Percentiles rank a stretch among this genome's conserved stretches.
These are phyloP conservation scores for Drosophila nigromelanica DNA, from an alignment of 1,140 invertebrate species.

Conservation along the genomic window DNA sequence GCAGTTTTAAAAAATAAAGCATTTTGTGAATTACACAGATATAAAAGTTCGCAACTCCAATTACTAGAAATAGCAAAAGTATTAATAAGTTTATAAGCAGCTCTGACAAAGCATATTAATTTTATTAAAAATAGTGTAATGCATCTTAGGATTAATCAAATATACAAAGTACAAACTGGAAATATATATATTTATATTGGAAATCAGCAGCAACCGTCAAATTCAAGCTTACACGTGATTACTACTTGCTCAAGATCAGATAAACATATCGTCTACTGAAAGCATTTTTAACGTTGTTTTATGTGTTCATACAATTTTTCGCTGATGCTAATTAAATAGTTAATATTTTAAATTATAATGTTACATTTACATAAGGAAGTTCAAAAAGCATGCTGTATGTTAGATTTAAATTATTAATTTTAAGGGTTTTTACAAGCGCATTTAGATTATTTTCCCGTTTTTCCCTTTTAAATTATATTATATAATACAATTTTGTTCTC, in stretches of 20 bases:
- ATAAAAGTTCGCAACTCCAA: neutral
- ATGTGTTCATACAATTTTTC: neutral
- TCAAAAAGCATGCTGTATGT: neutral
- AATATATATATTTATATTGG: neutral
- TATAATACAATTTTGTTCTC: no score
- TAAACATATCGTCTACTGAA: neutral
- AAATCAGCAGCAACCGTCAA: no score
- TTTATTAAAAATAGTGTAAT: neutral
- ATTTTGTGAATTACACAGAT: neutral
- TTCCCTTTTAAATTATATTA: no score
- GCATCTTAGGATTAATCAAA: no score
- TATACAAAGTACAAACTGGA: no score
- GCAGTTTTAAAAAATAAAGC: conserved; percentile 7
- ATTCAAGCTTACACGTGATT: no score
- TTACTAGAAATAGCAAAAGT: neutral
- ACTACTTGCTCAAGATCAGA: neutral
- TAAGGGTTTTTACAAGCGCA: no score
- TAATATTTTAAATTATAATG: neutral
- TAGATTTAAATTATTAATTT: neutral
- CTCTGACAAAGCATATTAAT: neutral
- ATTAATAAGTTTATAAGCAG: neutral
- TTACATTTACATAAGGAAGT: neutral
- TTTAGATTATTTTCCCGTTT: no score
- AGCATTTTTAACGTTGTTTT: neutral
- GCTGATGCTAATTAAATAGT: neutral